A percentile compares a stretch with the other conserved stretches of the same genome.
These are phyloP conservation scores for Philotrypesis tridentata DNA, from an alignment of 1,140 invertebrate species.

Conservation along the genomic window DNA sequence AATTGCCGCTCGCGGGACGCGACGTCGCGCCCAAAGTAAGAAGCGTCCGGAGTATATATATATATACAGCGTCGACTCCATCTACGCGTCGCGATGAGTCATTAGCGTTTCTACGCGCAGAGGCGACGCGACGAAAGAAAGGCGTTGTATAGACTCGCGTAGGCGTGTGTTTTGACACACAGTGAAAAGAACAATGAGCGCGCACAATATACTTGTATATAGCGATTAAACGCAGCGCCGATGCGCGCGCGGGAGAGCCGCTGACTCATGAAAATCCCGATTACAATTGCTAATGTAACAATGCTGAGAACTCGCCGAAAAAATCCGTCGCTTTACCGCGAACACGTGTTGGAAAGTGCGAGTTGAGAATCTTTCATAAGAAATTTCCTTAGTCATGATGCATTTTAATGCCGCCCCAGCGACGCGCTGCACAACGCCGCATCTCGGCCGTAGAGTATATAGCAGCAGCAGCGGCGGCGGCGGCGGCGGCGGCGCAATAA, in stretches of 20 bases:
- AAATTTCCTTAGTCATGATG: not conserved
- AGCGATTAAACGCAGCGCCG: not conserved
- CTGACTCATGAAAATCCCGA: slow-evolving; percentile 7
- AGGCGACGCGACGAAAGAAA: too few relatives aligned
- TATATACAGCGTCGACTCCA: too few relatives aligned
- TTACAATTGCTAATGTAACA: slow-evolving; percentile 1
- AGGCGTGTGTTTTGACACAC: not conserved
- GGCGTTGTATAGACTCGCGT: not conserved
- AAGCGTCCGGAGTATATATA: too few relatives aligned
- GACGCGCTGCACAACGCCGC: too few relatives aligned
- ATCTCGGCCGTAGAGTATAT: too few relatives aligned
- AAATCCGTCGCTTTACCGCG: not conserved
- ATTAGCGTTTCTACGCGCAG: too few relatives aligned
- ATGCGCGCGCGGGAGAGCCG: too few relatives aligned
- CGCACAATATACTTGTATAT: too few relatives aligned
- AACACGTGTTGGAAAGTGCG: not conserved
- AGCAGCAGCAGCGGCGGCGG: too few relatives aligned
- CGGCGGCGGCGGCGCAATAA: not conserved
- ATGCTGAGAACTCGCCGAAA: not conserved
- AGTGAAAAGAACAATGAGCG: not conserved
- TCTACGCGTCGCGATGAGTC: too few relatives aligned
- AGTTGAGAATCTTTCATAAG: not conserved
- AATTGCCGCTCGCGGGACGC: too few relatives aligned
- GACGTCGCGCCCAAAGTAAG: too few relatives aligned
- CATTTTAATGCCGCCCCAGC: not conserved